Evolutionary conservation across 2,888 invertebrate genomes (phyloP).

Genomic region (Agapetus fuscipes): DNA sequence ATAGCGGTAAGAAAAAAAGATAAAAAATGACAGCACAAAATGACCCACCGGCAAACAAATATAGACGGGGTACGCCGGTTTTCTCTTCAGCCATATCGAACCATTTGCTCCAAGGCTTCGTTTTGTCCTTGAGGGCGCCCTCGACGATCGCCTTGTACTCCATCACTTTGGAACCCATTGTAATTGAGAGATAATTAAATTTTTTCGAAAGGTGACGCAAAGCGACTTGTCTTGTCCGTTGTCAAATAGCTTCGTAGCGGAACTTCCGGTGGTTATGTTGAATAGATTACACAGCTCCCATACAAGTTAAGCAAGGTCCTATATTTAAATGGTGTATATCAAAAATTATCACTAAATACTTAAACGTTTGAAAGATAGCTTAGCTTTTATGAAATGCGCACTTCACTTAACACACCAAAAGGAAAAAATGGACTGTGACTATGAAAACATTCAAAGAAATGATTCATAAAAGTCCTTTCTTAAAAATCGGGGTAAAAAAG

Average conservation of each 20-base stretch:
- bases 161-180: constrained; percentile 13
- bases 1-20: constrained; percentile 26
- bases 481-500: no score
- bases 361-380: no score
- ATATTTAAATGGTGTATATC: no score
- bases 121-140: constrained; percentile 52
- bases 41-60: constrained; percentile 66
- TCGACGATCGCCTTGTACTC: constrained; percentile 47
- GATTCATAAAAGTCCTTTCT: no score
- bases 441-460: no score
- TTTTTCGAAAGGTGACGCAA: neutral
- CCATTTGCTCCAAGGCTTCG: constrained; percentile 61
- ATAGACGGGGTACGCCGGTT: constrained; percentile 63
- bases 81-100: constrained; percentile 59
- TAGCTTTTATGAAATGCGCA: no score
- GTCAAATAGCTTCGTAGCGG: neutral
- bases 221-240: neutral
- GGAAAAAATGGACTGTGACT: no score
- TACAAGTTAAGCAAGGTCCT: no score
- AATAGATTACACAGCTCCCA: no score
- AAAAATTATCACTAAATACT: no score
- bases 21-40: constrained; percentile 21
- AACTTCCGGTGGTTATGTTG: no score
- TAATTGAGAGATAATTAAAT: neutral
- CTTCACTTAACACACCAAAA: no score